Conservation (phyloP, 2,113 vertebrate genomes). For the Trichechus manatus region DNA sequence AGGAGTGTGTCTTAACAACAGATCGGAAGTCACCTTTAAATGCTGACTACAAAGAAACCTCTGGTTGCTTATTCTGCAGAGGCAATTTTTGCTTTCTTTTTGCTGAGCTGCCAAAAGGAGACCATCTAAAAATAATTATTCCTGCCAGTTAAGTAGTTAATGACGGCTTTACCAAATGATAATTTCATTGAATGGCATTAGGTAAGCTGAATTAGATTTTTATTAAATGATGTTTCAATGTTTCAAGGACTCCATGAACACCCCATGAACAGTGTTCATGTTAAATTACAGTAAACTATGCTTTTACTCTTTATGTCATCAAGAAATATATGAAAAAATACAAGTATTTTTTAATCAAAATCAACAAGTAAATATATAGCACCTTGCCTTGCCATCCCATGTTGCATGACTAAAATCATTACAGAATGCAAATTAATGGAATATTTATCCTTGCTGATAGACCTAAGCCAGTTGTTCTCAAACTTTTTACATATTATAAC, state of each 20-base stretch:
- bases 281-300: not conserved
- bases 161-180: slow-evolving; percentile 70
- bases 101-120: slow-evolving; percentile 72
- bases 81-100: slow-evolving; percentile 72
- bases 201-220: slow-evolving; percentile 69
- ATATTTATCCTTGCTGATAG: not conserved
- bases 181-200: slow-evolving; percentile 66
- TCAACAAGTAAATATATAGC: not conserved
- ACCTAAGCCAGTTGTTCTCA: not conserved
- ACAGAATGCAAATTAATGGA: not conserved
- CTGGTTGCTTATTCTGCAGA: slow-evolving; percentile 72
- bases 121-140: slow-evolving; percentile 76
- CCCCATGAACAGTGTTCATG: not conserved
- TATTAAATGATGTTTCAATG: slow-evolving; percentile 41
- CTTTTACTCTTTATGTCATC: not conserved
- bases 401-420: not conserved
- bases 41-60: slow-evolving; percentile 76
- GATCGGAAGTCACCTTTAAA: slow-evolving; percentile 80
- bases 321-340: not conserved
- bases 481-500: not conserved
- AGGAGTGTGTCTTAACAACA: slow-evolving; percentile 65
- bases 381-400: not conserved
- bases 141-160: slow-evolving; percentile 79
- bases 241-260: slow-evolving; percentile 35
- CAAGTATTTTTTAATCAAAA: slow-evolving; percentile 41